Conservation (phyloP, 2,113 vertebrate genomes). For the Lasiurus cinereus region DNA sequence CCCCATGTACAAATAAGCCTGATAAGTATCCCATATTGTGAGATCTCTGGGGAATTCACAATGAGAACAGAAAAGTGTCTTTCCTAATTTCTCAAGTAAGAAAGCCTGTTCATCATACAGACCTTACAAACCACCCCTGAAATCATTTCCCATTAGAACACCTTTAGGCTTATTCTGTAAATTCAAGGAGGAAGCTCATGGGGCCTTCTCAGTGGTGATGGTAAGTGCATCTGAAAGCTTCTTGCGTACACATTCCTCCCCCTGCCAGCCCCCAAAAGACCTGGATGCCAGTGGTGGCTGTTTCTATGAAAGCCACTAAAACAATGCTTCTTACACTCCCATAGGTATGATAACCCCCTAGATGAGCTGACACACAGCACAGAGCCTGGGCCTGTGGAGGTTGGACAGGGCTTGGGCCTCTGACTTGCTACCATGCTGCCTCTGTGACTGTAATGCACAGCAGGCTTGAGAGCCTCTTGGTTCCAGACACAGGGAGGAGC, state of each 20-base stretch:
- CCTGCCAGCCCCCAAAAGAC: background rate
- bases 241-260: background rate
- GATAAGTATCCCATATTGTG: background rate
- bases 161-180: background rate
- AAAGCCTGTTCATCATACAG: background rate
- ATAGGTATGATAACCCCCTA: background rate
- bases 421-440: background rate
- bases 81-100: background rate
- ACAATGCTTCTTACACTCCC: background rate
- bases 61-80: slow-evolving; percentile 34
- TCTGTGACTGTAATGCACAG: background rate
- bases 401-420: background rate
- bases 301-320: background rate
- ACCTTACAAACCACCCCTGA: background rate
- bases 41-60: background rate
- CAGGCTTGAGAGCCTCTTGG: background rate
- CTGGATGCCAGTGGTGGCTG: no score
- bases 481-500: background rate
- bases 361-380: background rate
- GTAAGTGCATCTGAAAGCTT: background rate
- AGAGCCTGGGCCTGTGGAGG: background rate
- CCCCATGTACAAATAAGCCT: background rate
- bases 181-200: background rate
- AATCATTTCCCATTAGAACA: background rate
- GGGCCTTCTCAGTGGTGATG: background rate